Conservation (phyloP, 2,888 invertebrate genomes). For the Plebejus argus region DNA sequence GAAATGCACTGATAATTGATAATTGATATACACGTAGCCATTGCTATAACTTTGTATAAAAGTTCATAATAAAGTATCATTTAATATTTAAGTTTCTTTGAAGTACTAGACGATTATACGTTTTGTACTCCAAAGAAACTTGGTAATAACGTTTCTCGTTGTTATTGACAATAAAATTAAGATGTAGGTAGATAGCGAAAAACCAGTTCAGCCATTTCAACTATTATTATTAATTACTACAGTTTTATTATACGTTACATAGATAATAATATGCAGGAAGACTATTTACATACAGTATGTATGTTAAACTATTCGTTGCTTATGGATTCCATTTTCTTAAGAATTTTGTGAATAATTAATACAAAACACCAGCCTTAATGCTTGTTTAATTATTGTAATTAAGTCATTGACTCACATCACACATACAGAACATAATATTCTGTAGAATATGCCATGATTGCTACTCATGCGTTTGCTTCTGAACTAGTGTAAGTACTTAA, state of each 20-base stretch:
- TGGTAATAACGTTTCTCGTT: no score
- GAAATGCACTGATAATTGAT: constrained; percentile 13
- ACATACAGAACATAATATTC: neutral
- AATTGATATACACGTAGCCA: neutral
- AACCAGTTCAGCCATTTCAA: no score
- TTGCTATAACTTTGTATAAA: neutral
- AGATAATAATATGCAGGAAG: neutral
- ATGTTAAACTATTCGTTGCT: neutral
- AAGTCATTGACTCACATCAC: neutral
- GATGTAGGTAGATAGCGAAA: no score
- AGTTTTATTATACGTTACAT: no score
- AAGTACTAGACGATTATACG: no score
- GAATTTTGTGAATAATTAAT: neutral
- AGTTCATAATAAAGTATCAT: neutral
- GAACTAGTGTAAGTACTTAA: no score
- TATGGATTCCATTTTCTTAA: neutral
- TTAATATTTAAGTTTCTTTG: no score
- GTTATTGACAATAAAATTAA: no score
- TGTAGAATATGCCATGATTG: neutral
- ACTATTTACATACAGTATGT: neutral
- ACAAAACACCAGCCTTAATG: constrained; percentile 8
- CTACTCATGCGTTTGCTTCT: no score
- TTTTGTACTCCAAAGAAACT: no score
- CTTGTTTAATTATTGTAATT: neutral
- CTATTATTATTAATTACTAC: no score